A percentile compares a stretch with the other conserved stretches of the same genome.
These are phyloP conservation scores for Murina feae DNA, from an alignment of 2,113 vertebrate species.

Conservation along the genomic window DNA sequence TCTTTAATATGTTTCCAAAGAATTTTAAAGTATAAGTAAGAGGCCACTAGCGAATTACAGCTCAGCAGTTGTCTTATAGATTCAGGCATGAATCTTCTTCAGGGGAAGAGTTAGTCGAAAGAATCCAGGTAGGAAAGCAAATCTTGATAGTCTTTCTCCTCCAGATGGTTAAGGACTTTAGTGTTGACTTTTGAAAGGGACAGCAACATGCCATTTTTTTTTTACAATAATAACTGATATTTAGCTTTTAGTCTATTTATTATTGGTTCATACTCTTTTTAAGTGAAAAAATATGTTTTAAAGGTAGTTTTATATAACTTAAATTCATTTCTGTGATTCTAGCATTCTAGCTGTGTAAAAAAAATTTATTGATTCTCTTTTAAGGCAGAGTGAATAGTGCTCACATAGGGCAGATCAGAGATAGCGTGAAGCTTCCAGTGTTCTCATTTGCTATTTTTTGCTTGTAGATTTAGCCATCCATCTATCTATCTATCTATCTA, in stretches of 20 bases:
- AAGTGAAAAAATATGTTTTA: neutral
- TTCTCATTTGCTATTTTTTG: neutral
- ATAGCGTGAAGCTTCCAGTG: neutral
- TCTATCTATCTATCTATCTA: neutral
- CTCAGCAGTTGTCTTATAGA: slow-evolving; percentile 35
- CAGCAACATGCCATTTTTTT: neutral
- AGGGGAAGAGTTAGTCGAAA: neutral
- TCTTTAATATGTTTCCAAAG: neutral
- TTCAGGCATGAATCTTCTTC: neutral
- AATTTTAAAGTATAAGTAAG: neutral
- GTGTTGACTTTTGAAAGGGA: neutral
- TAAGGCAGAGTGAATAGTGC: neutral
- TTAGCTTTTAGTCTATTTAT: neutral
- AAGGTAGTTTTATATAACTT: neutral
- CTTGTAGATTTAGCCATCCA: slow-evolving; percentile 4
- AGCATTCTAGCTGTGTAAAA: neutral
- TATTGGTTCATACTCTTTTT: slow-evolving; percentile 26
- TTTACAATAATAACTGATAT: neutral
- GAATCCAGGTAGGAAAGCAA: neutral
- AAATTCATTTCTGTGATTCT: neutral
- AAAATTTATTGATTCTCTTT: neutral
- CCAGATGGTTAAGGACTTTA: neutral
- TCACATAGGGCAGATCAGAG: neutral
- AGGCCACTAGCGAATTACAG: neutral
- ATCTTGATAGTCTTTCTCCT: neutral